Evolutionary conservation across 2,113 vertebrate species (phyloP).

Genomic region (Cinclus cinclus): DNA sequence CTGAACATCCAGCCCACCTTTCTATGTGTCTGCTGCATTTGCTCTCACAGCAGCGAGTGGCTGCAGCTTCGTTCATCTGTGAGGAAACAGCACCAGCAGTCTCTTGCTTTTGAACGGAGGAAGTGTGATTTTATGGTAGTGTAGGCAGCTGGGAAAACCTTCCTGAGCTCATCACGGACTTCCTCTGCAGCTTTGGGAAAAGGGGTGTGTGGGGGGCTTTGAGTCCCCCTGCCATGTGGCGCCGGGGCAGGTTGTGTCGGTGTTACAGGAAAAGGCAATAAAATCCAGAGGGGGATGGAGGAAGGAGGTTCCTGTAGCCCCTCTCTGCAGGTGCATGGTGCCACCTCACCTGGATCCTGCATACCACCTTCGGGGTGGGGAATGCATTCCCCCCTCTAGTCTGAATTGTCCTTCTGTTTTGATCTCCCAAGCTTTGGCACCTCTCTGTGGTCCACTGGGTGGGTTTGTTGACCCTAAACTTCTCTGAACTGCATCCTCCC

Average conservation of each 20-base stretch:
- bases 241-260: fast-evolving
- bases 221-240: fast-evolving
- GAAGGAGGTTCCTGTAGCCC: neutral
- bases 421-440: neutral
- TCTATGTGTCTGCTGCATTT: fast-evolving
- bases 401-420: neutral
- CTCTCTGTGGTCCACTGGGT: neutral
- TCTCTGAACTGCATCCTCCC: neutral
- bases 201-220: fast-evolving
- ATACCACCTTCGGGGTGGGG: fast-evolving
- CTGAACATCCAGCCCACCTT: neutral
- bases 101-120: conserved; percentile 29
- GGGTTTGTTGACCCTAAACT: neutral
- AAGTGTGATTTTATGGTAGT: neutral
- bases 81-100: neutral
- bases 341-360: fast-evolving
- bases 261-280: neutral
- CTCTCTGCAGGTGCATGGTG: fast-evolving
- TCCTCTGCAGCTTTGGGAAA: conserved; percentile 20
- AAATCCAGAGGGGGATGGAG: neutral
- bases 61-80: neutral
- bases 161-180: neutral
- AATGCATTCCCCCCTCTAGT: neutral
- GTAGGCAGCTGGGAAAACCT: neutral
- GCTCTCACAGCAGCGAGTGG: fast-evolving